Evolutionary conservation across 2,113 vertebrate genomes (phyloP).

Genomic region (Gadus chalcogrammus): DNA sequence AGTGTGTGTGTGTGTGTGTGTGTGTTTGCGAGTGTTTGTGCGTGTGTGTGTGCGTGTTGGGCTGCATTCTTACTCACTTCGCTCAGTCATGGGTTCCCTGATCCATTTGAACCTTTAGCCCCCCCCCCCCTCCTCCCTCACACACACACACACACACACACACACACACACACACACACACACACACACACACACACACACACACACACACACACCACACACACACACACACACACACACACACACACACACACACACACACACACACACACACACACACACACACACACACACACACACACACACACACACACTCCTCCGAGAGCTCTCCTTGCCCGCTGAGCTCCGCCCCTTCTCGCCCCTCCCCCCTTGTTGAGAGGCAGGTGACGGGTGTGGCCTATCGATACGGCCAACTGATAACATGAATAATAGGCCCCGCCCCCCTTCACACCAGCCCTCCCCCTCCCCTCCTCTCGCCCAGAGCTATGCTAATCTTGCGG

Average conservation of each 20-base stretch:
- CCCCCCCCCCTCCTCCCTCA: constrained; percentile 43
- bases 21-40: constrained; percentile 19
- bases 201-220: constrained; percentile 11
- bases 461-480: constrained; percentile 27
- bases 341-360: background rate
- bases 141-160: background rate
- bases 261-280: too few species aligned
- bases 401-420: constrained; percentile 67
- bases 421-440: constrained; percentile 54
- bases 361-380: constrained; percentile 59
- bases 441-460: constrained; percentile 51
- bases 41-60: too few species aligned
- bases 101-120: constrained; percentile 73
- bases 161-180: too few species aligned
- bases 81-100: constrained; percentile 60
- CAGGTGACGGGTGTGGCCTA: constrained; percentile 75
- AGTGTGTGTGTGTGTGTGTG: constrained; percentile 6
- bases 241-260: too few species aligned
- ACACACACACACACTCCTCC: too few species aligned
- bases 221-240: too few species aligned
- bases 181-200: too few species aligned
- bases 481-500: constrained; percentile 53
- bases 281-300: too few species aligned
- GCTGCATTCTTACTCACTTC: too few species aligned
- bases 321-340: too few species aligned